Evolutionary conservation across 2,797 vertebrate species (phyloP).

Genomic region (Monodelphis domestica): DNA sequence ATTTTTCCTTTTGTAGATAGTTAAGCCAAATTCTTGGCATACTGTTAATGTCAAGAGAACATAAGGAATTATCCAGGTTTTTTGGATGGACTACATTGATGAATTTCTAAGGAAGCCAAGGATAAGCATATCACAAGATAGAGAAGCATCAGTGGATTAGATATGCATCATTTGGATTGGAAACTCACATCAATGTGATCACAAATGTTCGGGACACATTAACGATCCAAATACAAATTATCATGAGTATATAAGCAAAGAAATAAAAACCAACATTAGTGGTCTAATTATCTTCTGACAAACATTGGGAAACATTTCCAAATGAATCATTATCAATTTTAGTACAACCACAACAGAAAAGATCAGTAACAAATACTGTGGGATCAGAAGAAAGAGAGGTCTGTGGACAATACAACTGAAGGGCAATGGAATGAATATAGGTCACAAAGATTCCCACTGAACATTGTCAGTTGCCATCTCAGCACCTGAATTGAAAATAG

Average conservation of each 20-base stretch:
- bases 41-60: too few relatives aligned
- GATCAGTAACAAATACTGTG: neutral
- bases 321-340: neutral
- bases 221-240: neutral
- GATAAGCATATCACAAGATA: neutral
- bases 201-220: neutral
- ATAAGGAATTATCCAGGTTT: neutral
- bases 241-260: neutral
- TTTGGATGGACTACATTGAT: neutral
- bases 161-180: neutral
- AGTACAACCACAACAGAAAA: neutral
- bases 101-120: neutral
- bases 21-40: neutral
- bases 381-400: neutral
- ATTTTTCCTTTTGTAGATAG: neutral
- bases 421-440: neutral
- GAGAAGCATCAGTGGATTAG: neutral
- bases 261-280: neutral
- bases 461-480: neutral
- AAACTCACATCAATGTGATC: neutral
- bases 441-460: conserved; percentile 16
- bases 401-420: neutral
- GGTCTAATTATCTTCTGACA: neutral
- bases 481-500: conserved; percentile 7
- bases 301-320: neutral